Percentiles rank a stretch among this genome's conserved stretches.
These are phyloP conservation scores for Lipophrys pholis DNA, from an alignment of 2,113 vertebrate species.

Conservation along the genomic window DNA sequence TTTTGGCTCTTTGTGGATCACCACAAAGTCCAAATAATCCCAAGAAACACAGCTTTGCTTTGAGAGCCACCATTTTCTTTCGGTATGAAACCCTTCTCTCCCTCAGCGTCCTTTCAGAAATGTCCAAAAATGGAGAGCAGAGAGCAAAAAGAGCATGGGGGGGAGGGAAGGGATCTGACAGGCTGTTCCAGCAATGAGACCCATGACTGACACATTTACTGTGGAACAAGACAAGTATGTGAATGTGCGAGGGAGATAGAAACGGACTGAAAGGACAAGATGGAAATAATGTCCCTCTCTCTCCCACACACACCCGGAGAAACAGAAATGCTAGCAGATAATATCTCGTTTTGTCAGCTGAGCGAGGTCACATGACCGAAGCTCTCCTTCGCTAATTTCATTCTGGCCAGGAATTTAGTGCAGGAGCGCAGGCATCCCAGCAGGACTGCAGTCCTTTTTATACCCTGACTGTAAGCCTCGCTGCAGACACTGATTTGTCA, in stretches of 20 bases:
- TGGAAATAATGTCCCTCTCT: slow-evolving; percentile 8
- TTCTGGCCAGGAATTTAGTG: slow-evolving; percentile 38
- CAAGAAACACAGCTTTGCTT: slow-evolving; percentile 47
- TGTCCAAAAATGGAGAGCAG: slow-evolving; percentile 71
- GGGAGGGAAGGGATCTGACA: slow-evolving; percentile 36
- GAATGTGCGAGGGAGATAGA: slow-evolving; percentile 50
- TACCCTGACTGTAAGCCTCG: slow-evolving; percentile 16
- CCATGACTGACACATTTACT: slow-evolving; percentile 73
- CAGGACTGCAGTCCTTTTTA: slow-evolving; percentile 21
- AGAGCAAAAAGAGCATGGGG: slow-evolving; percentile 14
- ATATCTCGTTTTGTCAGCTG: slow-evolving; percentile 52
- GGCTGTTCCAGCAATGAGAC: slow-evolving; percentile 50
- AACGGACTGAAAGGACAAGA: slow-evolving; percentile 8
- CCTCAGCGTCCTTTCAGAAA: slow-evolving; percentile 54
- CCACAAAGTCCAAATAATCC: slow-evolving; percentile 55
- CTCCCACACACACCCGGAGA: slow-evolving; percentile 19
- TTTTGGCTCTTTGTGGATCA: slow-evolving; percentile 34
- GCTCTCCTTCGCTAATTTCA: slow-evolving; percentile 58
- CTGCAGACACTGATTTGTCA: slow-evolving; percentile 52
- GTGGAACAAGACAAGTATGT: slow-evolving; percentile 62
- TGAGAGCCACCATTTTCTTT: slow-evolving; percentile 44
- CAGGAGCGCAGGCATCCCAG: slow-evolving; percentile 24
- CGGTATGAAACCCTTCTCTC: slow-evolving; percentile 25
- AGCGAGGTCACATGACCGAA: slow-evolving; percentile 58
- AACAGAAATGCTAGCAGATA: slow-evolving; percentile 38